phyloP scores from a whole-genome alignment of 1,140 invertebrate species.

The Grapholita molesta region DNA sequence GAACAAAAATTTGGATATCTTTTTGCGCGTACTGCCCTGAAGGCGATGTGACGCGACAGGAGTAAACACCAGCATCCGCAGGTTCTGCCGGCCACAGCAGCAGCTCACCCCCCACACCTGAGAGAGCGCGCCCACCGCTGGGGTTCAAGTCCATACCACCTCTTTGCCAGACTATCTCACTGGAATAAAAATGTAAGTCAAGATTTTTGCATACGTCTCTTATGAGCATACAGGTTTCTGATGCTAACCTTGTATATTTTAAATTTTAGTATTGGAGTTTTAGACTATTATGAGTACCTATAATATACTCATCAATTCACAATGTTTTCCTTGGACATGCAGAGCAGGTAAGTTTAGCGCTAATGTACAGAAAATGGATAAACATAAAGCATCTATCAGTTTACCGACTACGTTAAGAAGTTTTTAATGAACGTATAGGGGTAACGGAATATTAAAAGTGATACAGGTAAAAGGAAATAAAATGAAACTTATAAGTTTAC shows the following conservation, averaged over 20 bases:
- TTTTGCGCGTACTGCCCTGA: conserved; percentile 87
- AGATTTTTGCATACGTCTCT: neutral
- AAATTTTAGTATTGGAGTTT: too few species aligned
- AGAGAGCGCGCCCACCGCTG: conserved; percentile 34
- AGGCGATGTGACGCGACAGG: conserved; percentile 87
- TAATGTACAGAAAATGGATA: neutral
- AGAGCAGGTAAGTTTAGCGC: neutral
- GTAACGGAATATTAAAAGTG: conserved; percentile 6
- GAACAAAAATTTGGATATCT: conserved; percentile 86
- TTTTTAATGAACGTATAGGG: neutral
- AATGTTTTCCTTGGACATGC: neutral
- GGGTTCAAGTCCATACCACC: conserved; percentile 44
- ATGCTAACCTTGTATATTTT: neutral
- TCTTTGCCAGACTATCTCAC: conserved; percentile 66
- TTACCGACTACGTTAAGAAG: neutral
- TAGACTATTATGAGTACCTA: too few species aligned
- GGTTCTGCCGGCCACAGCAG: conserved; percentile 81
- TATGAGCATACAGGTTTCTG: too few species aligned
- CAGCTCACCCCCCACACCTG: conserved; percentile 47
- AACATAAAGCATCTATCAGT: neutral
- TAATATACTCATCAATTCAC: too few species aligned
- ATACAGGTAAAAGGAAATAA: conserved; percentile 36
- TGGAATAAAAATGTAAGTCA: conserved; percentile 23
- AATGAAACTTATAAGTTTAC: conserved; percentile 74
- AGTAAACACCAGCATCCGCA: conserved; percentile 86